These are phyloP conservation scores for human (Homo sapiens) DNA, from an alignment of 2,113 vertebrate genomes.

Conservation along the genomic window GRCh38 chr1:185167501-185168000, in stretches of 20 bases:
- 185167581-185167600: not conserved
- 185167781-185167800: not conserved
- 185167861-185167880: conserved; percentile 29
- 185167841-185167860: not conserved
- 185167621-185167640: not conserved
- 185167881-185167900: not conserved
- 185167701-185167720: not conserved
- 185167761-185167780: not conserved
- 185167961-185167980: not conserved
- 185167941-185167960: not conserved
- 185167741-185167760: not conserved
- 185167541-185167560: not conserved
- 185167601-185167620: not conserved
- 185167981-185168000: not conserved
- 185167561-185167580: not conserved
- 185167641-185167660: not conserved
- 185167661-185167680: not conserved
- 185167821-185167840: not conserved
- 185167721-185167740: not conserved
- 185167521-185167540: not conserved
- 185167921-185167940: not conserved
- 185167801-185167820: not conserved
- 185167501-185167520: conserved; percentile 14
- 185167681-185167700: not conserved
- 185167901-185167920: not conserved